Conservation (phyloP, 2,113 vertebrate species). For the Leptobrachium leishanense region DNA sequence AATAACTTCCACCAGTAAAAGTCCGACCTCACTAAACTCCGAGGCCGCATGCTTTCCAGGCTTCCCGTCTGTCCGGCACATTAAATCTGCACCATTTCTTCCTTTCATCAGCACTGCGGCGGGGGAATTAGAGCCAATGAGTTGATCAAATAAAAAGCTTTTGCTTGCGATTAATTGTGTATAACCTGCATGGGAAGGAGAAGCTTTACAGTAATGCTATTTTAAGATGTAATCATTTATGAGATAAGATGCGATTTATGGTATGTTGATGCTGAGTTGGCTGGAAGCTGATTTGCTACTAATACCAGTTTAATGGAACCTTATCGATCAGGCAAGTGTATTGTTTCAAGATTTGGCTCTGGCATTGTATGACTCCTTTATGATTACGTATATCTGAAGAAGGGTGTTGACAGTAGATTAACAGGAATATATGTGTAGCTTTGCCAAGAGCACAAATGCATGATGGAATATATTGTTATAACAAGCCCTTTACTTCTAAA, state of each 20-base stretch:
- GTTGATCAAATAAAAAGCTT: constrained; percentile 31
- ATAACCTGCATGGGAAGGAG: constrained; percentile 24
- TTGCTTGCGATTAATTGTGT: constrained; percentile 25
- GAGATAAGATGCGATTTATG: constrained; percentile 19
- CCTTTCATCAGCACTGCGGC: constrained; percentile 11
- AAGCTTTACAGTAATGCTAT: constrained; percentile 17
- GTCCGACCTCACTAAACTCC: neutral
- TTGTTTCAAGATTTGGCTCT: constrained; percentile 30
- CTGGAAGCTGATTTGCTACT: constrained; percentile 30
- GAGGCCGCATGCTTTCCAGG: neutral
- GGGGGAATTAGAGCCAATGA: constrained; percentile 1
- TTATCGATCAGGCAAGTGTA: constrained; percentile 31
- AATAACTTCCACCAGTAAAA: neutral
- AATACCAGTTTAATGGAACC: constrained; percentile 45
- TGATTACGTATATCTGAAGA: constrained; percentile 17
- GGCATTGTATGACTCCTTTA: constrained; percentile 5
- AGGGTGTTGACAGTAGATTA: neutral
- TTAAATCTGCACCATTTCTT: constrained; percentile 19
- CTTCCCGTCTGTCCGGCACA: neutral
- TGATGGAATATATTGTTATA: too few relatives aligned
- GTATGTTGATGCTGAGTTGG: constrained; percentile 35
- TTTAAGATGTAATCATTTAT: constrained; percentile 29
- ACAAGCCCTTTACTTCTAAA: too few relatives aligned
- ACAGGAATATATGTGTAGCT: too few relatives aligned
- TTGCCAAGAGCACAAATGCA: too few relatives aligned